Evolutionary conservation across 2,113 vertebrate species (phyloP).

Genomic region (Syngnathus floridae): DNA sequence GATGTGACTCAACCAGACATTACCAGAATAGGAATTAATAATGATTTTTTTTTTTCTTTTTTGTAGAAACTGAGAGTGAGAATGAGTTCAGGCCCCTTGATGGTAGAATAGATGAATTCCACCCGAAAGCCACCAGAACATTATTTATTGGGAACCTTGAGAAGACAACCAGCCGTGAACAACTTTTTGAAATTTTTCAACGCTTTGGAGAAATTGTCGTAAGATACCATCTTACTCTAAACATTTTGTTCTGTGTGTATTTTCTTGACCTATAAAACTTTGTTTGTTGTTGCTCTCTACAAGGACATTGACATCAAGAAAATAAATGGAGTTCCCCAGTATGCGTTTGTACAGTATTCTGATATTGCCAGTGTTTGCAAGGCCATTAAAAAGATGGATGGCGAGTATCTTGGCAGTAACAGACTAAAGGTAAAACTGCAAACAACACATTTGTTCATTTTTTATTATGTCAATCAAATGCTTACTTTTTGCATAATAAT

Average conservation of each 20-base stretch:
- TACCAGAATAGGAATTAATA: background rate
- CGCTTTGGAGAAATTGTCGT: constrained; percentile 98
- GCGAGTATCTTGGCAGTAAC: constrained; percentile 95
- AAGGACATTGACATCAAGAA: constrained; percentile 99
- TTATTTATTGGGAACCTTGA: constrained; percentile 98
- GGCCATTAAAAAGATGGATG: constrained; percentile 99
- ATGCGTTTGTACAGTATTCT: constrained; percentile 95
- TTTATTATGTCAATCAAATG: background rate
- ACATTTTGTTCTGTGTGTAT: constrained; percentile 3
- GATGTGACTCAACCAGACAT: background rate
- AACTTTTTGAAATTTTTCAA: constrained; percentile 95
- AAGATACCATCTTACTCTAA: constrained; percentile 42
- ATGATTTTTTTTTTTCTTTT: constrained; percentile 2
- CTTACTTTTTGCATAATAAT: constrained; percentile 2
- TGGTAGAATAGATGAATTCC: constrained; percentile 96
- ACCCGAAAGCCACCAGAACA: constrained; percentile 95
- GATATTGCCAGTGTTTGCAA: constrained; percentile 98
- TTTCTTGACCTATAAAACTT: background rate
- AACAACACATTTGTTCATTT: background rate
- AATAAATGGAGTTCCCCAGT: constrained; percentile 93
- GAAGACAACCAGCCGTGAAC: constrained; percentile 94
- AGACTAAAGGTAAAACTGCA: constrained; percentile 82
- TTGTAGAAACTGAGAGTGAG: constrained; percentile 93
- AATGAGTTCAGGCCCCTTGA: constrained; percentile 97
- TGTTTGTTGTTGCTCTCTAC: constrained; percentile 10